Conservation (phyloP, 2,113 vertebrate species). For the Muntiacus muntjak region DNA sequence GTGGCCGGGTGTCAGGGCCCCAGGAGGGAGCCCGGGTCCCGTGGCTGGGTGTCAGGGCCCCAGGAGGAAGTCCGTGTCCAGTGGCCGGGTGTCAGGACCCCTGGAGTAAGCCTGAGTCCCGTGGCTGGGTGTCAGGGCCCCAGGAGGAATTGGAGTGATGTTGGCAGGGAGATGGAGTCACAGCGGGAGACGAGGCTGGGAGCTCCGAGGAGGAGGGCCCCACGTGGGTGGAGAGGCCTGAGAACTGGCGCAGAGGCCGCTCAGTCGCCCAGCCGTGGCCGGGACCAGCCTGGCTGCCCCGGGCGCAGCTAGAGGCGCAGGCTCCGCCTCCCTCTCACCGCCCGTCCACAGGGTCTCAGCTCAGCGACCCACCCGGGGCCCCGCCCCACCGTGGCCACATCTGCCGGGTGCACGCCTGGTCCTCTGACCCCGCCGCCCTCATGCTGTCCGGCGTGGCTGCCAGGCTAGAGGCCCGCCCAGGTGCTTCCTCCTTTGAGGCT, state of each 20-base stretch:
- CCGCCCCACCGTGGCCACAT: background rate
- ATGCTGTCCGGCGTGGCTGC: too few species aligned
- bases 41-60: too few species aligned
- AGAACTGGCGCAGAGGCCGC: background rate
- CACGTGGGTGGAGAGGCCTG: background rate
- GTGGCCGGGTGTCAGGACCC: background rate
- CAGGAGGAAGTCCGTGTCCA: too few species aligned
- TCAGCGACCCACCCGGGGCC: background rate
- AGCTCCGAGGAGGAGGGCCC: background rate
- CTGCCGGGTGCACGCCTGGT: background rate
- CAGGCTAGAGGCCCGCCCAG: background rate
- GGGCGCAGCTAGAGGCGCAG: background rate
- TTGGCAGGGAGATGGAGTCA: background rate
- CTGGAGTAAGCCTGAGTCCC: rapidly evolving
- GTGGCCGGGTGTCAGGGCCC: background rate
- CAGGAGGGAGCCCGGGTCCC: too few species aligned
- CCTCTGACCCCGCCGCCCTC: background rate
- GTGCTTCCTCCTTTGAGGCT: background rate
- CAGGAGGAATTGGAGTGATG: background rate
- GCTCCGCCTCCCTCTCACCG: background rate
- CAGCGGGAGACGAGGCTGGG: background rate
- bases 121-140: background rate
- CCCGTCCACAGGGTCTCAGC: background rate
- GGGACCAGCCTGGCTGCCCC: background rate
- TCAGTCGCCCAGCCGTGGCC: background rate